Base-by-base conservation (phyloP, 2,888 invertebrate species). In the Cyclophora albipunctata region DNA sequence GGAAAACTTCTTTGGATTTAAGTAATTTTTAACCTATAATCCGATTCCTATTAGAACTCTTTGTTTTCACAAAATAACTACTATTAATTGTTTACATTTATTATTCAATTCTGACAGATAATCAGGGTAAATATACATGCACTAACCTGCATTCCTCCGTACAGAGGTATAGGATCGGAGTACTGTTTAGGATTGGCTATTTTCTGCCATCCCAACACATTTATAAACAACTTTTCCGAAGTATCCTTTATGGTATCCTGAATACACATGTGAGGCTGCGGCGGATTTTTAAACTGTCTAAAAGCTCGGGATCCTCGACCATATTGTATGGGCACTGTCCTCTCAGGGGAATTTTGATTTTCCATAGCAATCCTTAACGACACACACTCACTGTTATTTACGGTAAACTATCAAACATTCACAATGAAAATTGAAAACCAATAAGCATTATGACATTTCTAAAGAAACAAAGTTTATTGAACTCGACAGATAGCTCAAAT, bases 191-290 rank as follows among this genome's bases (percentile, higher is more conserved):
- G 92, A 73, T 92, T 91, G 0, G 91, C 91, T 60, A 93, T 92
- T 71, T 93, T 92, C 61, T 92, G 92, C 93, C 94, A 93, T 65
- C 93, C 93, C 46, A 93, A 73, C 42, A 93, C 93, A 74, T 93
- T 93, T 57, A 93, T 91, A 61, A 85, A 92, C 42, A 92, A 71
- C 65, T 91, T 91, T 53, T 90, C 90, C 1, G 88, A 78, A 33
- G 90, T 88, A 60, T 91, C 90, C 59, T 90, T 90, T 71, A 93
- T 89, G 4, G 90, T 89, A 57, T 91, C 91, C 63, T 90, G 90
- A 65, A 93, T 91, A 75, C 94, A 93, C 93, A 93, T 93, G 77
- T 93, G 93, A 6, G 93, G 93, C 60, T 93, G 93, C 2, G 93
- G 93, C 46, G 93, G 93, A 76, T 93, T 93, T 74, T 92, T 93